phyloP scores from a whole-genome alignment of 1,140 invertebrate species.

The Anoplophora glabripennis region DNA sequence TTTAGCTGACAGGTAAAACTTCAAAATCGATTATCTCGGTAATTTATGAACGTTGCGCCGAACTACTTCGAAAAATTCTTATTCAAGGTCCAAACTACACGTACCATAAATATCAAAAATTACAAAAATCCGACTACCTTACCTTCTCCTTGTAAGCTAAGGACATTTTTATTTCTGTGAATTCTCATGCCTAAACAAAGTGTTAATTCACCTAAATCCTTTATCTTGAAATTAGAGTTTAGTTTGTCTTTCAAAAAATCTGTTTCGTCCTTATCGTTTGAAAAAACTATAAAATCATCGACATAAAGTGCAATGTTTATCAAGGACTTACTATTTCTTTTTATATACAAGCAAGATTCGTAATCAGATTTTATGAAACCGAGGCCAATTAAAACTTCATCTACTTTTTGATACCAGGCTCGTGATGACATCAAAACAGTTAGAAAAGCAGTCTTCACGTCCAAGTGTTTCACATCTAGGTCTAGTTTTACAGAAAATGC shows the following conservation, averaged over 20 bases:
- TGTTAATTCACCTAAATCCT: conserved; percentile 21
- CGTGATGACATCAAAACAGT: conserved; percentile 45
- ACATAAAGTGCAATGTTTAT: conserved; percentile 11
- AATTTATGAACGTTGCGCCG: too few relatives aligned
- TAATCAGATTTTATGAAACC: conserved; percentile 38
- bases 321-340: background rate
- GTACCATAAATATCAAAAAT: too few relatives aligned
- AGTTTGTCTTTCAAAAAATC: background rate
- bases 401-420: conserved; percentile 40
- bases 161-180: conserved; percentile 7
- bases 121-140: too few relatives aligned
- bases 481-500: too few relatives aligned
- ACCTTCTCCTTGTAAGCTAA: conserved; percentile 15
- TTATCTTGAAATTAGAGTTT: conserved; percentile 31
- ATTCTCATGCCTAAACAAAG: conserved; percentile 8
- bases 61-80: too few relatives aligned
- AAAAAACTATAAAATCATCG: conserved; percentile 15
- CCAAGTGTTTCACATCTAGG: background rate
- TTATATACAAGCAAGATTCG: conserved; percentile 38
- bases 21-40: too few relatives aligned
- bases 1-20: too few relatives aligned
- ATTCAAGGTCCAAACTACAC: too few relatives aligned
- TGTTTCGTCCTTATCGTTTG: background rate
- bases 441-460: conserved; percentile 25
- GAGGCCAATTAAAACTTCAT: conserved; percentile 31